A percentile compares a stretch with the other conserved stretches of the same genome.
Conservation (phyloP, 2,113 vertebrate species). For the Apeltes quadracus region DNA sequence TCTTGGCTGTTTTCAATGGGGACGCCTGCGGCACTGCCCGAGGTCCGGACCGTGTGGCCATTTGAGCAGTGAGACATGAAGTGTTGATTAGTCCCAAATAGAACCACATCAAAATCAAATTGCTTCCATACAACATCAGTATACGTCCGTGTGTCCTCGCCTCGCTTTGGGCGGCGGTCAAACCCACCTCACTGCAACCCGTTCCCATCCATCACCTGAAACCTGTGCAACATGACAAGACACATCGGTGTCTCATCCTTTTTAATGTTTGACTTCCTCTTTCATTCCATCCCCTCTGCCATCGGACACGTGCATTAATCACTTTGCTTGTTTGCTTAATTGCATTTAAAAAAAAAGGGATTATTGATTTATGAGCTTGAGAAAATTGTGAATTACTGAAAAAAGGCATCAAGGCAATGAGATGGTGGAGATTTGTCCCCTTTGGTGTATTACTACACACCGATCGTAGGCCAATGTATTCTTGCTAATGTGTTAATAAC, state of each 20-base stretch:
- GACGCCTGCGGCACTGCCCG: slow-evolving; percentile 44
- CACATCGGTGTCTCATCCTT: not conserved
- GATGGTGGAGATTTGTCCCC: not conserved
- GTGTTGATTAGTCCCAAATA: slow-evolving; percentile 25
- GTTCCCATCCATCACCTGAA: slow-evolving; percentile 11
- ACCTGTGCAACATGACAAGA: not conserved
- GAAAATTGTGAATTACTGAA: not conserved
- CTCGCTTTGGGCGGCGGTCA: not conserved
- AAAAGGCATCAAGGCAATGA: not conserved
- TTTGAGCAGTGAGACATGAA: slow-evolving; percentile 31
- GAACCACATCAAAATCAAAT: slow-evolving; percentile 9
- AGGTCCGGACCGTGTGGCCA: slow-evolving; percentile 54
- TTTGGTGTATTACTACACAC: not conserved
- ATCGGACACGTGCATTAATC: not conserved
- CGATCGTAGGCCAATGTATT: not conserved
- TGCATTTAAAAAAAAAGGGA: not conserved
- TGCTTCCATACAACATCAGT: slow-evolving; percentile 1
- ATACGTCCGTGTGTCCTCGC: not conserved
- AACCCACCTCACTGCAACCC: not conserved
- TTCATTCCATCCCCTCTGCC: not conserved
- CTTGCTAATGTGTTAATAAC: slow-evolving; percentile 3
- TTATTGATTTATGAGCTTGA: not conserved
- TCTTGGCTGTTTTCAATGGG: slow-evolving; percentile 23
- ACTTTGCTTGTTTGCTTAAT: not conserved
- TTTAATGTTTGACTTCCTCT: not conserved